These are phyloP conservation scores for Umimayanthus kanabou DNA, from an alignment of 92 coral and sea anemone species.

Conservation along the genomic window DNA sequence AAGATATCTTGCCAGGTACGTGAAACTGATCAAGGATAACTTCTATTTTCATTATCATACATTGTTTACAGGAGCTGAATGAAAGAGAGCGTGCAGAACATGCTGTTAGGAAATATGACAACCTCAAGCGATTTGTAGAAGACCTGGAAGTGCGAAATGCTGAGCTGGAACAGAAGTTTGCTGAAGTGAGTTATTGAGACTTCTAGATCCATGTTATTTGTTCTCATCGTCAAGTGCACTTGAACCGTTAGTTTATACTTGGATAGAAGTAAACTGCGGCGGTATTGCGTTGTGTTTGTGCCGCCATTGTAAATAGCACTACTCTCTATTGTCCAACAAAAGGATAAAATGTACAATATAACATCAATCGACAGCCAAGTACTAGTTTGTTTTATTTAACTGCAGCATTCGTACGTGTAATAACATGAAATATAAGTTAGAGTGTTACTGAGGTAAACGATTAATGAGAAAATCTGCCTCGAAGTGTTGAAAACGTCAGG, in stretches of 20 bases:
- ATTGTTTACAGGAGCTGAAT: slow-evolving; percentile 72
- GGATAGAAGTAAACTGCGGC: background rate
- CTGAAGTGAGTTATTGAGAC: slow-evolving; percentile 62
- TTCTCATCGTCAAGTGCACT: background rate
- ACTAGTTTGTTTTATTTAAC: no score
- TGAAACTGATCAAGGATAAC: background rate
- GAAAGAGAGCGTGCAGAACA: slow-evolving; percentile 96
- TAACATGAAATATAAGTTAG: no score
- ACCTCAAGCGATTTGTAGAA: slow-evolving; percentile 69
- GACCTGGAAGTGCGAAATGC: slow-evolving; percentile 87
- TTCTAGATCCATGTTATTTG: background rate
- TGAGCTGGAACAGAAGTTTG: slow-evolving; percentile 92
- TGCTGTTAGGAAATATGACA: slow-evolving; percentile 82
- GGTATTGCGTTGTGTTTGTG: background rate
- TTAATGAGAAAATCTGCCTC: no score
- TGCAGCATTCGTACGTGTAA: no score
- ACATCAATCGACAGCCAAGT: no score
- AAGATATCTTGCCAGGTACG: no score
- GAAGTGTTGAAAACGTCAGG: no score
- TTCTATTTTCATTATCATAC: background rate
- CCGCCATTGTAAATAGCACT: no score
- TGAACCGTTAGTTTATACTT: background rate
- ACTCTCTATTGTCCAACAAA: no score
- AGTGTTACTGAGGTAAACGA: no score
- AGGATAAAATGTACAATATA: no score